A percentile compares a stretch with the other conserved stretches of the same genome.
Evolutionary conservation across 2,888 invertebrate species (phyloP).

Genomic region (Phortica okadai): DNA sequence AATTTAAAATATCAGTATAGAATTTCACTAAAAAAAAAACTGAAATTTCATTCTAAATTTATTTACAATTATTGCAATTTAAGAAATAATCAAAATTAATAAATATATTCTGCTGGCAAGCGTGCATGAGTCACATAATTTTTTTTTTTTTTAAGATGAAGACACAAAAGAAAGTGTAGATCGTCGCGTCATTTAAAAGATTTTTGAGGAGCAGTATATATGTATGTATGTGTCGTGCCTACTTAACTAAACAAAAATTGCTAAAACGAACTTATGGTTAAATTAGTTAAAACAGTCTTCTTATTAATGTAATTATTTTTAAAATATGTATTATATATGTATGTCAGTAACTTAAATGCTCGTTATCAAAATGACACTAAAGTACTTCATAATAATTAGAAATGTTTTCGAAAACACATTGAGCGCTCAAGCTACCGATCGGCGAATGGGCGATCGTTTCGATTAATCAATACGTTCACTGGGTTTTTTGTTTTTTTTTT

Average conservation of each 20-base stretch:
- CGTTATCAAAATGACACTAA: neutral
- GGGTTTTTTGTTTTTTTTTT: neutral
- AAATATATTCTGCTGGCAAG: no score
- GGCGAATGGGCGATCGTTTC: neutral
- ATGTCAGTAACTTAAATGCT: neutral
- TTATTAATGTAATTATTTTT: neutral
- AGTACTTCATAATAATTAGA: neutral
- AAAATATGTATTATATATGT: neutral
- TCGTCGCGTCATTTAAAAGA: no score
- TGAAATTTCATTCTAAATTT: no score
- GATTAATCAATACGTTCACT: neutral
- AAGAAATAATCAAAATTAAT: no score
- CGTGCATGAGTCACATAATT: no score
- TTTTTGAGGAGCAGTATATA: no score
- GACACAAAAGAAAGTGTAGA: no score
- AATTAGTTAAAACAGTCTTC: slow-evolving; percentile 26
- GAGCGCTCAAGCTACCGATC: neutral
- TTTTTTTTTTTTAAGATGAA: no score
- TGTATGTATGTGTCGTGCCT: no score
- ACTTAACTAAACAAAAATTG: slow-evolving; percentile 10
- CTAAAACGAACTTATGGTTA: slow-evolving; percentile 9
- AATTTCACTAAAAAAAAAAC: slow-evolving; percentile 18
- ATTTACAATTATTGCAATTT: no score
- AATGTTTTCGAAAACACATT: neutral
- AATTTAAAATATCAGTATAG: neutral